Conservation (phyloP, 2,888 invertebrate genomes). For the Xestia ashworthii region DNA sequence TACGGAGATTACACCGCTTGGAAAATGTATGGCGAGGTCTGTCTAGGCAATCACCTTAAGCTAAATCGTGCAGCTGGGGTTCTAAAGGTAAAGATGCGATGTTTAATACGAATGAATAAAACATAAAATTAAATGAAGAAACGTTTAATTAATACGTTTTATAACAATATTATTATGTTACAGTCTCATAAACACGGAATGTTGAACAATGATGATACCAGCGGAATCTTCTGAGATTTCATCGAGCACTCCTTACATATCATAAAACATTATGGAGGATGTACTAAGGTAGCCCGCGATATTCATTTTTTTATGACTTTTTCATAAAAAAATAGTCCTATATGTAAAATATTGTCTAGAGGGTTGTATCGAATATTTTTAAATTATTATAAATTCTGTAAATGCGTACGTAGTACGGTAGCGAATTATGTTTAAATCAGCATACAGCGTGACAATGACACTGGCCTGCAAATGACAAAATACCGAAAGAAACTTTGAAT, state of each 20-base stretch:
- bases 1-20: too few relatives aligned
- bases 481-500: background rate
- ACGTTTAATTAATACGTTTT: conserved; percentile 11
- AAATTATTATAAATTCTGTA: background rate
- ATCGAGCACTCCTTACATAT: background rate
- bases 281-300: background rate
- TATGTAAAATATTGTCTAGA: too few relatives aligned
- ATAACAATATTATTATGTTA: background rate
- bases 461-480: too few relatives aligned
- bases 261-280: background rate
- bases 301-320: background rate
- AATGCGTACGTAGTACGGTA: background rate
- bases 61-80: background rate
- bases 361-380: background rate
- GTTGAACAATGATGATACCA: background rate
- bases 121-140: background rate
- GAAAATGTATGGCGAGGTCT: too few relatives aligned
- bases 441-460: too few relatives aligned
- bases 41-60: too few relatives aligned
- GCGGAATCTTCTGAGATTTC: background rate
- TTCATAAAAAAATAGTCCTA: background rate
- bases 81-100: background rate
- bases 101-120: background rate
- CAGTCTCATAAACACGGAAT: conserved; percentile 23
- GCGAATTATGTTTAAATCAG: background rate